phyloP scores from a whole-genome alignment of 2,113 vertebrate species.

The Leuciscus idus region DNA sequence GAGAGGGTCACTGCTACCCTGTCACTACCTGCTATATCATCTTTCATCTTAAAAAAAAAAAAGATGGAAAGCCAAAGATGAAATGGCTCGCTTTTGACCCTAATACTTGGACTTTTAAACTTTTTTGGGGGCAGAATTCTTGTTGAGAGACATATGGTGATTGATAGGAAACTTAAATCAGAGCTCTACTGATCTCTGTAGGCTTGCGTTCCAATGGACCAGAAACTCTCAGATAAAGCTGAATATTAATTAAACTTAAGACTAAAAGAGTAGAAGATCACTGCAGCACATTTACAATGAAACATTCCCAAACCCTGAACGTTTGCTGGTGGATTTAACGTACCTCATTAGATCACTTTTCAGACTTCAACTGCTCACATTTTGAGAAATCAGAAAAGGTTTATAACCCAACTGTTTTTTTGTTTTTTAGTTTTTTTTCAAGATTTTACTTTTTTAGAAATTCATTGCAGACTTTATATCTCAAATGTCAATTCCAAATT shows the following conservation, averaged over 20 bases:
- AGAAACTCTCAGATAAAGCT: background rate
- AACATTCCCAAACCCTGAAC: background rate
- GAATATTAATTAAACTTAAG: background rate
- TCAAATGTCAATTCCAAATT: constrained; percentile 60
- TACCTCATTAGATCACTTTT: background rate
- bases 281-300: background rate
- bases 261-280: background rate
- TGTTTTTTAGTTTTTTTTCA: too few relatives aligned
- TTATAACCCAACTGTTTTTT: background rate
- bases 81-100: constrained; percentile 46
- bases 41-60: constrained; percentile 47
- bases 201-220: background rate
- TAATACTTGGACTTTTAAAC: constrained; percentile 47
- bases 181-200: constrained; percentile 7
- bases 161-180: constrained; percentile 50
- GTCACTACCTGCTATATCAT: constrained; percentile 58
- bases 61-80: constrained; percentile 40
- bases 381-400: background rate
- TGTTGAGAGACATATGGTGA: constrained; percentile 49
- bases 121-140: constrained; percentile 7
- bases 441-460: constrained; percentile 11
- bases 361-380: background rate
- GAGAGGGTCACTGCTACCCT: constrained; percentile 61
- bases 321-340: background rate
- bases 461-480: constrained; percentile 65